phyloP scores from a whole-genome alignment of 2,888 invertebrate species.

The Dryomyza anilis region DNA sequence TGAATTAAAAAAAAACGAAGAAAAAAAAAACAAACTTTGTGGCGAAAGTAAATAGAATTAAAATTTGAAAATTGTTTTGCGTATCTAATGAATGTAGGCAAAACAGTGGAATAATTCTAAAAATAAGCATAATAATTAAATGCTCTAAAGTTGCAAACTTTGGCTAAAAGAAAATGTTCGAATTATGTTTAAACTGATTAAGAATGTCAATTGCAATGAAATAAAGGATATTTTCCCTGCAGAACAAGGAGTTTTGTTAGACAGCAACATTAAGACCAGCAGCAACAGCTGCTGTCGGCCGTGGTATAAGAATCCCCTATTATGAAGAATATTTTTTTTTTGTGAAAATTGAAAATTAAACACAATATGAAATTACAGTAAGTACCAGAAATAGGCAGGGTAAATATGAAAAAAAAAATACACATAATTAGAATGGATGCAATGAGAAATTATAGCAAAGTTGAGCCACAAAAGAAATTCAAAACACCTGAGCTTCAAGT shows the following conservation, averaged over 20 bases:
- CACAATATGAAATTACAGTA: background rate
- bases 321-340: too few relatives aligned
- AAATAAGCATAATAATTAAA: too few relatives aligned
- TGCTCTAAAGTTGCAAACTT: too few relatives aligned
- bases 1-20: too few relatives aligned
- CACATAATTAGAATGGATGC: conserved; percentile 22
- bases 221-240: too few relatives aligned
- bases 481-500: conserved; percentile 20
- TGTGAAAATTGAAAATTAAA: conserved; percentile 20
- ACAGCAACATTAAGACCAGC: too few relatives aligned
- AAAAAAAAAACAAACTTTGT: conserved; percentile 3
- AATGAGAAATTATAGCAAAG: background rate
- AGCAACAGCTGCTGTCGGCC: too few relatives aligned
- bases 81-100: background rate
- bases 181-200: conserved; percentile 8
- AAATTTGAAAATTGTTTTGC: conserved; percentile 1
- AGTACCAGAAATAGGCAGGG: background rate
- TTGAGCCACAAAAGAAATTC: conserved; percentile 11
- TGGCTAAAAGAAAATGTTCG: too few relatives aligned
- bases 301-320: too few relatives aligned
- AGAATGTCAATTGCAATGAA: conserved; percentile 2
- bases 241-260: too few relatives aligned
- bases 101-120: background rate
- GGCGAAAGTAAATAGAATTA: conserved; percentile 23
- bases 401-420: conserved; percentile 13